Evolutionary conservation across 2,797 vertebrate genomes (phyloP).

Genomic region (Fratercula arctica): DNA sequence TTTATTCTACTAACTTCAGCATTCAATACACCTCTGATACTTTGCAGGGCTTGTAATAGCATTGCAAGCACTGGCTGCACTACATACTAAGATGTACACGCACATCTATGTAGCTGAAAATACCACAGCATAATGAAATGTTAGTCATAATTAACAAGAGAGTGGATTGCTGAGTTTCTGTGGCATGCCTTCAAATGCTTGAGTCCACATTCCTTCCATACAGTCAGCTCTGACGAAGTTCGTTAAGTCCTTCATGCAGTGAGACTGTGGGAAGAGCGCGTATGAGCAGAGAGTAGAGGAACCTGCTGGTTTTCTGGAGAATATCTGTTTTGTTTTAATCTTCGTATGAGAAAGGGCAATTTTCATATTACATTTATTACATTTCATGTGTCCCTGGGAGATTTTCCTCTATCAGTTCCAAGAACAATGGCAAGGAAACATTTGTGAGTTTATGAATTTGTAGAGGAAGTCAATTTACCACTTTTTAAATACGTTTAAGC

Average conservation of each 20-base stretch:
- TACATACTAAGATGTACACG: neutral
- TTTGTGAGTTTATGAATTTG: slow-evolving; percentile 45
- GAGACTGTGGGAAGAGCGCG: slow-evolving; percentile 13
- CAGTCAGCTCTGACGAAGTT: neutral
- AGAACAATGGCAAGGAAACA: slow-evolving; percentile 35
- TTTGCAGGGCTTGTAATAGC: neutral
- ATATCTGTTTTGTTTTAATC: slow-evolving; percentile 4
- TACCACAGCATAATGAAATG: slow-evolving; percentile 7
- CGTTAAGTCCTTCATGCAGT: neutral
- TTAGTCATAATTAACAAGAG: slow-evolving; percentile 12
- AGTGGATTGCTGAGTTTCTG: neutral
- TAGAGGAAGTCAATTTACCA: slow-evolving; percentile 24
- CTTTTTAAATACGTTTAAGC: slow-evolving; percentile 12
- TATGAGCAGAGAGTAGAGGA: neutral
- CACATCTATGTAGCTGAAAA: neutral
- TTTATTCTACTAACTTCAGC: neutral
- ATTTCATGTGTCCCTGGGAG: neutral
- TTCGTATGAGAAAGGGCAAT: slow-evolving; percentile 15
- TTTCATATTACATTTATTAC: slow-evolving; percentile 5
- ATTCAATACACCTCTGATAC: neutral
- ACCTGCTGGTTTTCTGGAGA: slow-evolving; percentile 43
- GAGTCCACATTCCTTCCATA: slow-evolving; percentile 40
- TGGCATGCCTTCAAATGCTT: neutral
- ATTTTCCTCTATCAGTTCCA: slow-evolving; percentile 49
- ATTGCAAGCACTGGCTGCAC: neutral